A percentile compares a stretch with the other conserved stretches of the same genome.
These are phyloP conservation scores for Drosophila lacertosa DNA, from an alignment of 1,140 invertebrate genomes.

Conservation along the genomic window DNA sequence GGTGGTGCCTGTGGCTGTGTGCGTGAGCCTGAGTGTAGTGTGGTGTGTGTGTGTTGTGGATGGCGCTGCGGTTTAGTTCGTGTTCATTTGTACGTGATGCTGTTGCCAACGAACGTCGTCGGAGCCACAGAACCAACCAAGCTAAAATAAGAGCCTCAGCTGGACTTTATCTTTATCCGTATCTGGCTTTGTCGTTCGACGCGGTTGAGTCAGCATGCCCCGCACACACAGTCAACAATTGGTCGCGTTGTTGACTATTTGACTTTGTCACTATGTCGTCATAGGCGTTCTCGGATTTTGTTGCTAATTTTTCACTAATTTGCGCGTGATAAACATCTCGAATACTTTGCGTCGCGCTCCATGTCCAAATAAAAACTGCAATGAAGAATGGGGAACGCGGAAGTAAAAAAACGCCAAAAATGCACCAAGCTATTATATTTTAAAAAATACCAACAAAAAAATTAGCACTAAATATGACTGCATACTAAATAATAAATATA, in stretches of 20 bases:
- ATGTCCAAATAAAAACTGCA: conserved; percentile 63
- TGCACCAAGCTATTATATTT: conserved; percentile 6
- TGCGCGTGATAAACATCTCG: conserved; percentile 54
- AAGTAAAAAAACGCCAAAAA: conserved; percentile 51
- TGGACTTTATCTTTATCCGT: conserved; percentile 30
- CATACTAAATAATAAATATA: not conserved
- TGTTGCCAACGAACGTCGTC: conserved; percentile 1
- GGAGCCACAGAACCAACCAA: not conserved
- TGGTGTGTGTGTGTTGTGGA: conserved; percentile 38
- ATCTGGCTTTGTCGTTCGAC: conserved; percentile 34
- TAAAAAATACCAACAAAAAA: not conserved
- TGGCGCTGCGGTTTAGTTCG: conserved; percentile 38
- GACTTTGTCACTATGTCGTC: conserved; percentile 38
- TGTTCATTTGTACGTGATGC: conserved; percentile 47
- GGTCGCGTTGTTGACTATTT: conserved; percentile 43
- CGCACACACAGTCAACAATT: conserved; percentile 49
- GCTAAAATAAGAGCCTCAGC: not conserved
- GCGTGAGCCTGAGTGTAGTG: conserved; percentile 27
- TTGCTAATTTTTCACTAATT: conserved; percentile 45
- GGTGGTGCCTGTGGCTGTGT: conserved; percentile 48
- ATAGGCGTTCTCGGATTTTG: conserved; percentile 30
- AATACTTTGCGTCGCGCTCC: conserved; percentile 56
- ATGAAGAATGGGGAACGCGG: conserved; percentile 52
- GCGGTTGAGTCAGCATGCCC: conserved; percentile 43
- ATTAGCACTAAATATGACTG: not conserved